Percentiles rank a stretch among this genome's conserved stretches.
Conservation (phyloP, 2,113 vertebrate genomes). For the Bubo bubo region DNA sequence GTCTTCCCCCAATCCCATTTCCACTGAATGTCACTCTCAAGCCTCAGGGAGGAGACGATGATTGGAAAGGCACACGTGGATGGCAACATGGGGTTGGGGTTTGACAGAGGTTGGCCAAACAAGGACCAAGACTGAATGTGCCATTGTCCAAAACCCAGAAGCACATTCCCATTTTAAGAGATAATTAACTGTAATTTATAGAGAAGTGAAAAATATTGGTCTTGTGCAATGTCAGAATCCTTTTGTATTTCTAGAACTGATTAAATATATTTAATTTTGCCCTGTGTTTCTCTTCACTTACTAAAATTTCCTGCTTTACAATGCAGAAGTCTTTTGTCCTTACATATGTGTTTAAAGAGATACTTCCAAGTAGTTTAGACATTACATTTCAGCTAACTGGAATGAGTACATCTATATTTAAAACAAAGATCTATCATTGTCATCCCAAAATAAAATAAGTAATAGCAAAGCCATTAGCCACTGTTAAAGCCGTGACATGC, state of each 20-base stretch:
- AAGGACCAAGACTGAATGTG: not conserved
- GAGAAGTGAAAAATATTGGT: not conserved
- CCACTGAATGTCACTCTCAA: not conserved
- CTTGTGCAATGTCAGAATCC: not conserved
- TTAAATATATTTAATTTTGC: not conserved
- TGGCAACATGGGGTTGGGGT: not conserved
- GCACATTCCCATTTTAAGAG: not conserved
- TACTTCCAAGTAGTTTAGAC: not conserved
- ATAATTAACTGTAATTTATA: not conserved
- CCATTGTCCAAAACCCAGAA: not conserved
- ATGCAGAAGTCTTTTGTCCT: not conserved
- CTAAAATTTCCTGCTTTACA: not conserved
- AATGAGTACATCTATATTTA: constrained; percentile 52
- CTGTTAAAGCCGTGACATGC: not conserved
- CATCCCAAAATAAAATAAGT: constrained; percentile 54
- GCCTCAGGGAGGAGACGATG: fast-evolving
- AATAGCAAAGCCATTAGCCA: constrained; percentile 37
- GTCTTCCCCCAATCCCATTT: not conserved
- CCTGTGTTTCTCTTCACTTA: not conserved
- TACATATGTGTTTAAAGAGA: not conserved
- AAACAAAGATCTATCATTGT: constrained; percentile 47
- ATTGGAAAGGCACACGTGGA: not conserved
- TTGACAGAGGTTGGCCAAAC: not conserved
- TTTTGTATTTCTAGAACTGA: not conserved
- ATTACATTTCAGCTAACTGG: not conserved